Evolutionary conservation across 2,797 vertebrate genomes (phyloP).

Genomic region (Lycodopsis pacificus): DNA sequence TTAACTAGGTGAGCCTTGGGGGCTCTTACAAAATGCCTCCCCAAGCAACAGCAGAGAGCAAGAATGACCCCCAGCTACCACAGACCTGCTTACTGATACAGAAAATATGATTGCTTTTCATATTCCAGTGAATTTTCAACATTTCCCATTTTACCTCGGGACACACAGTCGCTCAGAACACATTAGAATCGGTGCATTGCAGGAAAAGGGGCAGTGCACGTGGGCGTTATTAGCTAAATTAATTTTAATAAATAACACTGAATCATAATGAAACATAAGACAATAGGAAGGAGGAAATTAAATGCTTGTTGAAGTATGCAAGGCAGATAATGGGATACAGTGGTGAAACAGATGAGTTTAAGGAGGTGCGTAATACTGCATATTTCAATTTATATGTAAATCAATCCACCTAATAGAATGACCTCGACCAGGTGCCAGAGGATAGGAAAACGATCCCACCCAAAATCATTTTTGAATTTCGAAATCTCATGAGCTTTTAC

Average conservation of each 20-base stretch:
- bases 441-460: slow-evolving; percentile 72
- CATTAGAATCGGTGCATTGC: slow-evolving; percentile 76
- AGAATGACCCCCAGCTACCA: slow-evolving; percentile 80
- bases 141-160: slow-evolving; percentile 83
- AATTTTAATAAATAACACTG: slow-evolving; percentile 82
- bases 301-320: slow-evolving; percentile 78
- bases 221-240: slow-evolving; percentile 79
- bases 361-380: slow-evolving; percentile 69
- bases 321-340: slow-evolving; percentile 76
- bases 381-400: slow-evolving; percentile 86
- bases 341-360: slow-evolving; percentile 76
- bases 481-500: slow-evolving; percentile 71
- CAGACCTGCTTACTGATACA: slow-evolving; percentile 88
- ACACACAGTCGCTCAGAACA: slow-evolving; percentile 78
- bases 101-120: slow-evolving; percentile 90
- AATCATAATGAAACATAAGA: slow-evolving; percentile 80
- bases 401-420: slow-evolving; percentile 79
- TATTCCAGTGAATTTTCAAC: slow-evolving; percentile 82
- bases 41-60: slow-evolving; percentile 74
- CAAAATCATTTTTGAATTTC: slow-evolving; percentile 62
- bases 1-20: slow-evolving; percentile 80
- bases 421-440: slow-evolving; percentile 76
- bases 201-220: slow-evolving; percentile 62
- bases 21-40: slow-evolving; percentile 77
- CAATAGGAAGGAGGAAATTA: slow-evolving; percentile 74